phyloP scores from a whole-genome alignment of 2,113 vertebrate species.

The Boleophthalmus pectinirostris region DNA sequence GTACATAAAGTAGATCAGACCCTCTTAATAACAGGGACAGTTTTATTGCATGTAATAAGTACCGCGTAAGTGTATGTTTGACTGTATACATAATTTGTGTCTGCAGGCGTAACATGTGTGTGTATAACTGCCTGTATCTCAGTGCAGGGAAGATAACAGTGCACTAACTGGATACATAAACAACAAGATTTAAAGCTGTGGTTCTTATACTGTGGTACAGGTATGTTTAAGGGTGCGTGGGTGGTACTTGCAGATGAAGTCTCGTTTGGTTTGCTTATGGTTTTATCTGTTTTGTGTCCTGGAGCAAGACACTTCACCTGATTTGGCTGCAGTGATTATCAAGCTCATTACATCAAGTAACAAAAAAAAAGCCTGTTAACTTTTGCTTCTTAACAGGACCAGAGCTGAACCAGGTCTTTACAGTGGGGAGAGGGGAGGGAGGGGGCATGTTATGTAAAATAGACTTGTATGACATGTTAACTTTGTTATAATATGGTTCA shows the following conservation, averaged over 20 bases:
- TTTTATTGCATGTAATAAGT: slow-evolving; percentile 48
- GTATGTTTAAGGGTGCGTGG: no score
- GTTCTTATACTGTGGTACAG: not conserved
- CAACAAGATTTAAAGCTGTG: not conserved
- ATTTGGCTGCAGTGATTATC: not conserved
- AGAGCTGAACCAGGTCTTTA: not conserved
- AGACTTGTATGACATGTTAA: no score
- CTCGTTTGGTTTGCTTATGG: not conserved
- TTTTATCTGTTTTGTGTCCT: not conserved
- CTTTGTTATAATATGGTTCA: no score
- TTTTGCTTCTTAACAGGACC: not conserved
- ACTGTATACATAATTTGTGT: slow-evolving; percentile 28
- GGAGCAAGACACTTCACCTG: not conserved
- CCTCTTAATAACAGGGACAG: slow-evolving; percentile 42
- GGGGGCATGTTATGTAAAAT: no score
- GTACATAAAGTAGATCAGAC: slow-evolving; percentile 33
- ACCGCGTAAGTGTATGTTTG: slow-evolving; percentile 27
- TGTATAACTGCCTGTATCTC: slow-evolving; percentile 36
- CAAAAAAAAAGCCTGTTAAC: not conserved
- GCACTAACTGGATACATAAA: slow-evolving; percentile 31
- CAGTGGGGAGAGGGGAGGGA: no score
- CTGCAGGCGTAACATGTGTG: slow-evolving; percentile 23
- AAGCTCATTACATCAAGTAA: not conserved
- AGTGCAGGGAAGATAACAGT: slow-evolving; percentile 32
- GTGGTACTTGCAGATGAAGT: no score